These are phyloP conservation scores for Sardinella longiceps DNA, from an alignment of 2,797 vertebrate species.

Conservation along the genomic window DNA sequence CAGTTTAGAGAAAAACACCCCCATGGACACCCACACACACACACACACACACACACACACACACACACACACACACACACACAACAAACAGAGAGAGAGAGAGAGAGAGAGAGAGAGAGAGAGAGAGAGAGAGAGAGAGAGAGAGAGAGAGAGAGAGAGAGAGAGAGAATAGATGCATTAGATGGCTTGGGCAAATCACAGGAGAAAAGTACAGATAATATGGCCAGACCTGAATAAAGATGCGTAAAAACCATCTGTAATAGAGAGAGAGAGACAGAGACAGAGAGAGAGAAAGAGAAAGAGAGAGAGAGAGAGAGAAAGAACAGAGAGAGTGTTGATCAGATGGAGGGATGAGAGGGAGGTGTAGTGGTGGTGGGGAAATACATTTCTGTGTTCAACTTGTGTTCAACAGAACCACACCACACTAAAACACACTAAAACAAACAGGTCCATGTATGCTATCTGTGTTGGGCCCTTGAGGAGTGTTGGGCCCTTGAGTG, in stretches of 20 bases:
- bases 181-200: too few relatives aligned
- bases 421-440: background rate
- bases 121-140: too few relatives aligned
- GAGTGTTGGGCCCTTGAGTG: too few relatives aligned
- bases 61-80: too few relatives aligned
- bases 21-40: too few relatives aligned
- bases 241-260: background rate
- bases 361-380: background rate
- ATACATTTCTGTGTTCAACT: background rate
- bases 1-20: too few relatives aligned
- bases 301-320: background rate
- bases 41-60: too few relatives aligned
- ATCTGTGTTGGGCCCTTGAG: too few relatives aligned
- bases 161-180: too few relatives aligned
- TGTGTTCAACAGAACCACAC: background rate
- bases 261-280: too few relatives aligned
- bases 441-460: background rate
- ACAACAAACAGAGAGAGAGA: too few relatives aligned
- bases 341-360: constrained; percentile 8
- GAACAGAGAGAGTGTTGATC: background rate
- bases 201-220: background rate
- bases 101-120: background rate
- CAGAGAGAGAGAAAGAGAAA: background rate
- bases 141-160: too few relatives aligned
- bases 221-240: background rate